Evolutionary conservation across 2,797 vertebrate species (phyloP), one percentile per base, ranked within the genome.

Genomic region (Molossus alvarezi): DNA sequence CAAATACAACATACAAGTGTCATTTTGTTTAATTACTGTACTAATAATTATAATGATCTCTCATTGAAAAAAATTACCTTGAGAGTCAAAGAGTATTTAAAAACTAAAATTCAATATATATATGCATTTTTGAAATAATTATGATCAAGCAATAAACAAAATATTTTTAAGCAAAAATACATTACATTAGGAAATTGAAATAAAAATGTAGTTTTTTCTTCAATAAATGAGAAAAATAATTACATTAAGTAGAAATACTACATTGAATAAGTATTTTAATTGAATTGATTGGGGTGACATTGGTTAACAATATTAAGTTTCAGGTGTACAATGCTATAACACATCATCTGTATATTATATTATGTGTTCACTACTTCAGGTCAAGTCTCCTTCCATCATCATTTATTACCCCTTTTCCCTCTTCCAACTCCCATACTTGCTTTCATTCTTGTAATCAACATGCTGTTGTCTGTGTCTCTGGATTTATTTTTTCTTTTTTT

Each of bases 81-180:
- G 41, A 45, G 41, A 62, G 21, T 79, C n/a, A 90, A 71, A 67
- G 9, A 3, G 71, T 81, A 75, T 37, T 72, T 64, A n/a, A 58
- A 94, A 91, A 58, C n/a, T 51, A 60, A 29, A 81, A 67, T 76
- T 91, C 13, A 72, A 55, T 64, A 65, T 65, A 64, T 65, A 9
- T 53, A 75, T 57, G 17, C 18, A 33, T 83, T 72, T 73, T 57
- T 65, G 20, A 20, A 33, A 33, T 20, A 88, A 93, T 62, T 81
- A 64, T 25, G 13, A 90, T 57, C 64, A 84, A 23, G 0, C 69
- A 58, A 51, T 60, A 21, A 79, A 58, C n/a, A 37, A 62, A 51
- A 79, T 58, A 60, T 45, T 12, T 72, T 88, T 55, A 23, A 71
- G 15, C 3, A 57, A 79, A 88, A 73, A 51, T 87, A 41, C 53